Evolutionary conservation across 2,113 vertebrate genomes (phyloP), one percentile per base, ranked within the genome.

Genomic region (Cyprinus carpio): DNA sequence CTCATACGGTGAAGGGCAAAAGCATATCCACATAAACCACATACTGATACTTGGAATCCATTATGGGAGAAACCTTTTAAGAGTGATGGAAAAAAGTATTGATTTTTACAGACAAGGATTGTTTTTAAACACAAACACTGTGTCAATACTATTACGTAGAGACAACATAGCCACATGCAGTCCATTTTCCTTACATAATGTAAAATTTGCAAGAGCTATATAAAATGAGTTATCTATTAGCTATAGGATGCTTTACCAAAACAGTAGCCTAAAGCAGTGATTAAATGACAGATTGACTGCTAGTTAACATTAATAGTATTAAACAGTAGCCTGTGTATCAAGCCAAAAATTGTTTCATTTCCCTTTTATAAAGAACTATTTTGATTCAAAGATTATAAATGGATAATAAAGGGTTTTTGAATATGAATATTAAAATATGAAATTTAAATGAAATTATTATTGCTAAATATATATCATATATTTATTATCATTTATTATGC

Each of bases 51-150:
- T 49, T 43, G 56, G 34, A 80, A 62, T 62, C 20, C 12, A 25
- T 65, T 29, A 15, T 65, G 60, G 78, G 10, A 46, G 34, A 64
- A 80, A 20, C 18, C 58, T 46, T 34, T 29, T 18, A 20, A n/a
- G n/a, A 65, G 13, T 81, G 62, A 64, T 67, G 62, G 16, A 67
- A n/a, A 67, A 67, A 67, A 49, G 2, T 11, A 67, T 81, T 49
- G 62, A 81, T 16, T 67, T 67, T 65, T 4, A 81, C 13, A 0
- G 37, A 46, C n/a, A n/a, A 27, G 2, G 62, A 81, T 81, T 27
- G 62, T 67, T 81, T 51, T 31, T 29, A 81, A 81, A 7, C 79
- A 31, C 79, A 81, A 65, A 64, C 12, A 81, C 34, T 31, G 79
- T 67, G 62, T 67, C 16, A 31, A 81, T 81, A 23, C 5, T 4